A percentile compares a stretch with the other conserved stretches of the same genome.
phyloP scores from a whole-genome alignment of 2,797 vertebrate genomes.

The Brotula barbata region DNA sequence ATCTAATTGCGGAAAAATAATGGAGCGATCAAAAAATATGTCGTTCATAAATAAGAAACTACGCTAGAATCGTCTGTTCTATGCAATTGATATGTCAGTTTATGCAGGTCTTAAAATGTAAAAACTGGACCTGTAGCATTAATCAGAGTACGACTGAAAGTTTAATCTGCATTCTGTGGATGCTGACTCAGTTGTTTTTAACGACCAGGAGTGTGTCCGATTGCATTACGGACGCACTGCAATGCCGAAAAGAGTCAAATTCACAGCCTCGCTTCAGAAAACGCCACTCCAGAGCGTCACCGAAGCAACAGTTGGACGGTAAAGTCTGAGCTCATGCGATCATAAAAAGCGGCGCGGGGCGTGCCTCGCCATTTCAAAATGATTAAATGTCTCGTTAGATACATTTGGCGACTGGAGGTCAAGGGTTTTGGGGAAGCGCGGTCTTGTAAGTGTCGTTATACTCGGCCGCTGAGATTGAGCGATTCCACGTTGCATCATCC shows the following conservation, averaged over 20 bases:
- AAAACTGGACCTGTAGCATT: too few relatives aligned
- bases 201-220: conserved; percentile 52
- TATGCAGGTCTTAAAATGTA: too few relatives aligned
- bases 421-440: conserved; percentile 47
- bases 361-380: conserved; percentile 63
- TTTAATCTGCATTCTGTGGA: conserved; percentile 47
- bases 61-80: too few relatives aligned
- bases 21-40: too few relatives aligned
- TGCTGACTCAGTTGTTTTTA: conserved; percentile 55
- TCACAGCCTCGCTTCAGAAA: conserved; percentile 21
- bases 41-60: too few relatives aligned
- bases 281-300: conserved; percentile 39
- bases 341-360: conserved; percentile 50
- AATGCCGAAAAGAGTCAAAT: conserved; percentile 33
- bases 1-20: conserved; percentile 16
- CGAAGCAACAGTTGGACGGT: conserved; percentile 66
- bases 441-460: conserved; percentile 60
- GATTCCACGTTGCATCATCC: conserved; percentile 61
- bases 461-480: conserved; percentile 49
- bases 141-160: conserved; percentile 31
- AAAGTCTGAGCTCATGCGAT: conserved; percentile 64
- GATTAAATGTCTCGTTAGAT: conserved; percentile 70
- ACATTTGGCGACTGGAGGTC: conserved; percentile 62
- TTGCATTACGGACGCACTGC: conserved; percentile 49
- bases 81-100: too few relatives aligned